Conservation (phyloP, 2,888 invertebrate genomes). For the Auanema sp. region DNA sequence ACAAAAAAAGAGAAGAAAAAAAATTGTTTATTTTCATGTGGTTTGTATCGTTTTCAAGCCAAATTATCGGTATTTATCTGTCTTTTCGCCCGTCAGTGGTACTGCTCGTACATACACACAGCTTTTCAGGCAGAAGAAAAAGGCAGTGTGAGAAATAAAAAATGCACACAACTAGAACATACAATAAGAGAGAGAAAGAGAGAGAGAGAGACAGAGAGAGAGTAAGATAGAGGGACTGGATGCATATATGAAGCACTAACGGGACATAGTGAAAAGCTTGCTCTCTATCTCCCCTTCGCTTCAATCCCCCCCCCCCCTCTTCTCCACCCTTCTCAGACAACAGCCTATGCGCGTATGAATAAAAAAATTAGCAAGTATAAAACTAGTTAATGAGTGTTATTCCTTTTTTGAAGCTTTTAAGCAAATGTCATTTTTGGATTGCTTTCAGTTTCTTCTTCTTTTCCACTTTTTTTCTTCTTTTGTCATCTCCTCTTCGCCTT, state of each 20-base stretch:
- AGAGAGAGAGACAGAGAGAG: slow-evolving; percentile 21
- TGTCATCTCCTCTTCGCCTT: background rate
- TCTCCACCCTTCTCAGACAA: slow-evolving; percentile 5
- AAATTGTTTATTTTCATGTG: no score
- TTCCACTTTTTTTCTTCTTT: slow-evolving; percentile 8
- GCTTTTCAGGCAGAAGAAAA: background rate
- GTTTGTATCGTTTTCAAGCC: no score
- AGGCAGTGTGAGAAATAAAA: slow-evolving; percentile 13
- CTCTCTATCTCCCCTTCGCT: background rate
- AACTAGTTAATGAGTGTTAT: no score
- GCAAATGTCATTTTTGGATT: slow-evolving; percentile 15
- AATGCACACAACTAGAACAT: slow-evolving; percentile 17
- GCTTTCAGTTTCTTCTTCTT: slow-evolving; percentile 8
- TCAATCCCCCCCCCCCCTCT: slow-evolving; percentile 2
- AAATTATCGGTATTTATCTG: no score
- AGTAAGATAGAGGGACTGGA: slow-evolving; percentile 20
- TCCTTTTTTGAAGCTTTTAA: no score
- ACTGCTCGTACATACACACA: no score
- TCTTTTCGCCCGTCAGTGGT: no score
- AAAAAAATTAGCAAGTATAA: slow-evolving; percentile 5
- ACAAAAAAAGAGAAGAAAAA: background rate
- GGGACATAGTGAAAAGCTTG: no score
- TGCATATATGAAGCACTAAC: no score
- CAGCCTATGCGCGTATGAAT: slow-evolving; percentile 24
- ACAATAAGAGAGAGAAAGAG: slow-evolving; percentile 20